Evolutionary conservation across 1,140 invertebrate species (phyloP).

Genomic region (Alviniconcha marisindica): DNA sequence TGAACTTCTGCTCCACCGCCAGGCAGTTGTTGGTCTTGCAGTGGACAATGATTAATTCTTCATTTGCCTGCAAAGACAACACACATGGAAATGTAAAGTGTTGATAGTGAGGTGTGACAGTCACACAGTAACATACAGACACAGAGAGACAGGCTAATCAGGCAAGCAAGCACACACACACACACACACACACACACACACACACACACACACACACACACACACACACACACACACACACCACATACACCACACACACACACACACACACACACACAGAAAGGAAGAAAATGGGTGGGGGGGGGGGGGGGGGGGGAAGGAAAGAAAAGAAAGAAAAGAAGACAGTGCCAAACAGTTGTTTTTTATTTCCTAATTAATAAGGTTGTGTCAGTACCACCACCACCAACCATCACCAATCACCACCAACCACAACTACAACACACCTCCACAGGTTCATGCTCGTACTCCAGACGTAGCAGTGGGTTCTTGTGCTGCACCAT

Average conservation of each 20-base stretch:
- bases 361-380: background rate
- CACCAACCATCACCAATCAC: background rate
- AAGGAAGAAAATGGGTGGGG: too few relatives aligned
- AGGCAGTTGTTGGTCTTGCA: constrained; percentile 68
- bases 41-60: constrained; percentile 65
- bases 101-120: background rate
- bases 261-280: background rate
- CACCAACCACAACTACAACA: constrained; percentile 33
- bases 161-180: background rate
- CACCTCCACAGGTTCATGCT: constrained; percentile 71
- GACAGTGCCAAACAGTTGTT: background rate
- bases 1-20: constrained; percentile 64
- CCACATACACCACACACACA: background rate
- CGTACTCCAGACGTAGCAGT: constrained; percentile 72
- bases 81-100: background rate
- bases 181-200: constrained; percentile 9
- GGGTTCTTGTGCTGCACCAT: constrained; percentile 70
- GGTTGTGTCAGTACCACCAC: background rate
- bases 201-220: background rate
- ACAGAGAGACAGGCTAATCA: background rate
- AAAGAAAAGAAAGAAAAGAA: background rate
- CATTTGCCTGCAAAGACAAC: constrained; percentile 65
- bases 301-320: too few relatives aligned
- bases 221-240: background rate
- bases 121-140: background rate